Conservation (phyloP, 2,888 invertebrate genomes). For the Ernsta delagoae region DNA sequence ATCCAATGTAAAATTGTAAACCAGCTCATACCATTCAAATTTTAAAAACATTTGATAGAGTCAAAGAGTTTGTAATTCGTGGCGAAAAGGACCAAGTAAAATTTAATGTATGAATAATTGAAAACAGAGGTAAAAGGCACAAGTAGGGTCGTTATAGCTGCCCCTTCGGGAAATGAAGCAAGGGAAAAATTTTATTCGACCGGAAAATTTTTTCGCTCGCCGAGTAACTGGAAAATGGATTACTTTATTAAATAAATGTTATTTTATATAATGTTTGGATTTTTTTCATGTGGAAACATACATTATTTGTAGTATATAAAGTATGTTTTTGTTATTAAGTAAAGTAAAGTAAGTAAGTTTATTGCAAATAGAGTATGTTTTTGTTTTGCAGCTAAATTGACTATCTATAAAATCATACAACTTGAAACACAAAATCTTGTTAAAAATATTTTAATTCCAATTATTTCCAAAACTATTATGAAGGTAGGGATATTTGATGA, state of each 20-base stretch:
- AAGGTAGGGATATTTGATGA: too few relatives aligned
- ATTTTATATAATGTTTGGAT: slow-evolving; percentile 40
- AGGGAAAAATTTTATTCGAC: slow-evolving; percentile 63
- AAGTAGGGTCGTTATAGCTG: slow-evolving; percentile 71
- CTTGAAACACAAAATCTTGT: too few relatives aligned
- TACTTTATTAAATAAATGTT: slow-evolving; percentile 55
- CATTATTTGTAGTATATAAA: too few relatives aligned
- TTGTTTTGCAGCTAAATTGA: too few relatives aligned
- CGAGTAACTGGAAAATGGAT: slow-evolving; percentile 58
- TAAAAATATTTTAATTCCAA: too few relatives aligned
- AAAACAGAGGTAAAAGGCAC: slow-evolving; percentile 73
- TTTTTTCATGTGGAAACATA: too few relatives aligned
- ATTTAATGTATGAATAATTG: slow-evolving; percentile 79
- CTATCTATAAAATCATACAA: too few relatives aligned
- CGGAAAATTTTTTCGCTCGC: slow-evolving; percentile 60
- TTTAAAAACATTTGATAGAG: slow-evolving; percentile 5
- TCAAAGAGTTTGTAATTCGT: slow-evolving; percentile 45
- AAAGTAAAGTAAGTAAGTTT: too few relatives aligned
- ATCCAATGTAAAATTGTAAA: slow-evolving; percentile 12
- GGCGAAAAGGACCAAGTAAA: slow-evolving; percentile 44
- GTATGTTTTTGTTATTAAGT: too few relatives aligned
- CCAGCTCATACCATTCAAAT: slow-evolving; percentile 1
- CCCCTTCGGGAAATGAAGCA: slow-evolving; percentile 69
- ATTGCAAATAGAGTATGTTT: too few relatives aligned
- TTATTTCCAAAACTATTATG: too few relatives aligned